phyloP scores from a whole-genome alignment of 2,113 vertebrate genomes.

The Ceyx cyanopectus region DNA sequence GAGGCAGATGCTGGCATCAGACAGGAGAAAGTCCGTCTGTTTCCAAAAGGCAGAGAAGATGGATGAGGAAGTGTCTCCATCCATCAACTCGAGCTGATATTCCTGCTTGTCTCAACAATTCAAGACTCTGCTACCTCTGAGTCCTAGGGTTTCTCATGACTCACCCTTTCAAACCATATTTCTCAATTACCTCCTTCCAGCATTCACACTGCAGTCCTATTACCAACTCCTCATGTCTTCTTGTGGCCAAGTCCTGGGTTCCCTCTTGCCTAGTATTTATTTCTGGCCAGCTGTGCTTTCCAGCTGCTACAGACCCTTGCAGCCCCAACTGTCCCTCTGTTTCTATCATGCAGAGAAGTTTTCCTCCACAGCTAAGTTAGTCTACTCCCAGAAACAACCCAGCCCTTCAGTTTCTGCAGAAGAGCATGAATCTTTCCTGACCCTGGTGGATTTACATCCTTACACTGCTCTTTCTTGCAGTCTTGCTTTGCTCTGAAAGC shows the following conservation, averaged over 20 bases:
- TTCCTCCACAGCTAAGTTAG: not conserved
- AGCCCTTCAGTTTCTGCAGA: not conserved
- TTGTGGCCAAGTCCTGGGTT: not conserved
- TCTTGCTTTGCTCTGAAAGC: constrained; percentile 9
- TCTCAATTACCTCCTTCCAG: not conserved
- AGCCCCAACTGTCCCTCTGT: not conserved
- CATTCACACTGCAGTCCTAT: not conserved
- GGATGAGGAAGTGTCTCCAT: not conserved
- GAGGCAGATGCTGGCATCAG: not conserved
- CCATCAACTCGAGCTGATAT: not conserved
- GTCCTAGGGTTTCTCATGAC: not conserved
- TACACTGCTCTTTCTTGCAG: not conserved
- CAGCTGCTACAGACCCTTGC: not conserved
- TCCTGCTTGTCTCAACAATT: not conserved
- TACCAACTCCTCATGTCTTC: not conserved
- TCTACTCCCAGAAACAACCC: not conserved
- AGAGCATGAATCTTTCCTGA: not conserved
- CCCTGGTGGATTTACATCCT: not conserved
- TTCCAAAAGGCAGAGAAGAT: not conserved
- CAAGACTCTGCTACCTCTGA: not conserved
- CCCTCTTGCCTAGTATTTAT: not conserved
- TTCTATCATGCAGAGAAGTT: not conserved
- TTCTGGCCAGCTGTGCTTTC: not conserved
- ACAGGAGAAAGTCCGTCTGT: not conserved
- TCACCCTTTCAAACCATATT: not conserved